A percentile compares a stretch with the other conserved stretches of the same genome.
Evolutionary conservation across 2,113 vertebrate species (phyloP).

Genomic region (Kryptolebias marmoratus): DNA sequence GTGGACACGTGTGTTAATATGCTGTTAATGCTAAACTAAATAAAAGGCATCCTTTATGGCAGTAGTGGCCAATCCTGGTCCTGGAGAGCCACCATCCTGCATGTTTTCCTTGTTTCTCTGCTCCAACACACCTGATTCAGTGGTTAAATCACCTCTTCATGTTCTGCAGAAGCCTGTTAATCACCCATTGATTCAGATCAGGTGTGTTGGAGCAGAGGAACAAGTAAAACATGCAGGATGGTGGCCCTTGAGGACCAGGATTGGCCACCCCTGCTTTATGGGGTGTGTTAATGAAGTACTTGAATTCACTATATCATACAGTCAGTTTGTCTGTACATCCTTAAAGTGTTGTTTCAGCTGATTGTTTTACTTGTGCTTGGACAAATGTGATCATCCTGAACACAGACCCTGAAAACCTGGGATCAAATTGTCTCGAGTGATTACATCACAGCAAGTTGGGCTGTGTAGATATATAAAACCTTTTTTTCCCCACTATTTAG

Average conservation of each 20-base stretch:
- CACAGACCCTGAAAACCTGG: constrained; percentile 9
- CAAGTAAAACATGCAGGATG: no score
- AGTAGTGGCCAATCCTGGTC: no score
- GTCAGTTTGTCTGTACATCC: neutral
- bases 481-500: constrained; percentile 1
- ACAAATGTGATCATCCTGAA: constrained; percentile 21
- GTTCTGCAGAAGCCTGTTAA: no score
- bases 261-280: neutral
- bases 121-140: no score
- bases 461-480: constrained; percentile 14
- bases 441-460: constrained; percentile 23
- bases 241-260: no score
- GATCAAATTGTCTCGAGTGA: constrained; percentile 19
- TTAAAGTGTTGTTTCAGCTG: neutral
- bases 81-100: no score
- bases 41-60: constrained; percentile 39
- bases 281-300: constrained; percentile 60
- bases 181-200: no score
- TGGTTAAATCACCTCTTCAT: no score
- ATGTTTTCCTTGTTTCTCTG: no score
- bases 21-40: constrained; percentile 38
- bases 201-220: no score
- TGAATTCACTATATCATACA: constrained; percentile 28
- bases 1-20: constrained; percentile 36
- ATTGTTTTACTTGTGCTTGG: neutral